These are phyloP conservation scores for Lasioglossum calceatum DNA, from an alignment of 2,888 invertebrate genomes.

Conservation along the genomic window DNA sequence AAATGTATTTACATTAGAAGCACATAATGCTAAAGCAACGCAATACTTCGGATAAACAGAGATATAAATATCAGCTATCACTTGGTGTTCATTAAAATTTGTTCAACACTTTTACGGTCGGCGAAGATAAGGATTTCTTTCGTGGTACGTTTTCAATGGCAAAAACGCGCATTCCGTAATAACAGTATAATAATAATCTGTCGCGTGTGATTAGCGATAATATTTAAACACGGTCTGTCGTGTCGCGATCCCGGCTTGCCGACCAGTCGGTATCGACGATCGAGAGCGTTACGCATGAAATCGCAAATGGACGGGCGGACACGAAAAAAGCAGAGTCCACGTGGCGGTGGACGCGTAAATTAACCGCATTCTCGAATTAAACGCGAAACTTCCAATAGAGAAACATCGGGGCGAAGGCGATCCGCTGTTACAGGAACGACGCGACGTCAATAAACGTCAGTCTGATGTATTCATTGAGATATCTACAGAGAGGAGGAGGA, in stretches of 20 bases:
- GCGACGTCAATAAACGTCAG: constrained; percentile 22
- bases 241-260: constrained; percentile 24
- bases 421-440: neutral
- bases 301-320: constrained; percentile 41
- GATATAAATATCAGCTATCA: neutral
- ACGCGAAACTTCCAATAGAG: constrained; percentile 36
- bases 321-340: constrained; percentile 24
- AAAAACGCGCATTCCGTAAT: neutral
- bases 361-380: constrained; percentile 39
- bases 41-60: neutral
- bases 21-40: neutral
- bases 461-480: constrained; percentile 17
- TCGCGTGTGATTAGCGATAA: constrained; percentile 15
- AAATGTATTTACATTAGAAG: neutral
- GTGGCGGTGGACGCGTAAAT: constrained; percentile 25
- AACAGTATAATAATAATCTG: neutral
- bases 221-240: constrained; percentile 19
- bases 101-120: neutral
- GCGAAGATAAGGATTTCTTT: constrained; percentile 5
- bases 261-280: constrained; percentile 37
- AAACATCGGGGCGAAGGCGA: neutral
- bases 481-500: neutral
- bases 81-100: constrained; percentile 5
- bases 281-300: constrained; percentile 54
- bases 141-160: neutral